These are phyloP conservation scores for Agonopterix alstromeriana DNA, from an alignment of 2,888 invertebrate genomes.

Conservation along the genomic window DNA sequence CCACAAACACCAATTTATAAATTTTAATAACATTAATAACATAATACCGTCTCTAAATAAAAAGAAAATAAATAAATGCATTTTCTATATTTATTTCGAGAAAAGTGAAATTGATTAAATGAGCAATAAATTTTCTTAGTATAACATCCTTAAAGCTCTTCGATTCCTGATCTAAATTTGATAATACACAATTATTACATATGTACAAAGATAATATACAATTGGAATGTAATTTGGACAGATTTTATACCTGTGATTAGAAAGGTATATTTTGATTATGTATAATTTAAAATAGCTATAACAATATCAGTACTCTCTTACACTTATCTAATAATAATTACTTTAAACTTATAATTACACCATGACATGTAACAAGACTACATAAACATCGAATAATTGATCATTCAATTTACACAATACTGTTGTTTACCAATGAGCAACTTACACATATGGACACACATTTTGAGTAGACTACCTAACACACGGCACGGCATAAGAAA, in stretches of 20 bases:
- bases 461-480: no score
- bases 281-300: conserved; percentile 47
- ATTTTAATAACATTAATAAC: neutral
- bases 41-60: neutral
- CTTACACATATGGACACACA: neutral
- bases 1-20: neutral
- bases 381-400: conserved; percentile 47
- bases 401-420: conserved; percentile 56
- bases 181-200: conserved; percentile 31
- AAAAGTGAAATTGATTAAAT: conserved; percentile 40
- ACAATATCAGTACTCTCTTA: conserved; percentile 71
- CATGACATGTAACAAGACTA: conserved; percentile 24
- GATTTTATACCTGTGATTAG: conserved; percentile 49
- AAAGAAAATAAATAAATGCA: conserved; percentile 47
- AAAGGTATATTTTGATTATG: conserved; percentile 38
- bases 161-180: conserved; percentile 47
- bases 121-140: conserved; percentile 61
- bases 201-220: conserved; percentile 59
- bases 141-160: conserved; percentile 66
- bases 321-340: conserved; percentile 12
- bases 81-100: conserved; percentile 24
- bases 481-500: no score
- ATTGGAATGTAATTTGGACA: conserved; percentile 74
- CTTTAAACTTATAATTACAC: conserved; percentile 11
- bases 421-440: conserved; percentile 53